These are phyloP conservation scores for Gambusia affinis DNA, from an alignment of 2,113 vertebrate genomes.

Conservation along the genomic window DNA sequence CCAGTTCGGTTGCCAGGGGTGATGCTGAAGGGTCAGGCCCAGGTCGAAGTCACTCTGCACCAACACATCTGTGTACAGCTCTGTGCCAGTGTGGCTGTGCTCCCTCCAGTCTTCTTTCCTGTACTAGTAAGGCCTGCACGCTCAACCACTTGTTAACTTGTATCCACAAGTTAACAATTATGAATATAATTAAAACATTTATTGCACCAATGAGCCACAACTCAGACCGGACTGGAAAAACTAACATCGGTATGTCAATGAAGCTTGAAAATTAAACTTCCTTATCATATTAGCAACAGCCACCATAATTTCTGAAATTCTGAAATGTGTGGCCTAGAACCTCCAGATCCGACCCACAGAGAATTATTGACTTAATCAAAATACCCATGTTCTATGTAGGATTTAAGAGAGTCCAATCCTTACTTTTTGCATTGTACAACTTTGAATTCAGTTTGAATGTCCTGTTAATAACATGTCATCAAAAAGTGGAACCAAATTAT, in stretches of 20 bases:
- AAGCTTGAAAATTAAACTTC: background rate
- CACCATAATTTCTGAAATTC: no score
- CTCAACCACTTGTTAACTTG: background rate
- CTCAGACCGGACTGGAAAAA: background rate
- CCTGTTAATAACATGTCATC: no score
- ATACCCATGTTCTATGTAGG: background rate
- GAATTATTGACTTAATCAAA: background rate
- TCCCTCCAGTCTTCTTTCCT: slow-evolving; percentile 81
- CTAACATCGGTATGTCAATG: background rate
- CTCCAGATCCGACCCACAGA: no score
- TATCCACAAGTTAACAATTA: background rate
- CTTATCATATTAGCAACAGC: background rate
- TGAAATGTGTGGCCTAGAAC: no score
- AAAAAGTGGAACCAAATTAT: no score
- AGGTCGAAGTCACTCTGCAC: slow-evolving; percentile 83
- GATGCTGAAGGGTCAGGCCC: slow-evolving; percentile 80
- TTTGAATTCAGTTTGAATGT: background rate
- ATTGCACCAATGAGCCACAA: background rate
- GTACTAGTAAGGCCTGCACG: slow-evolving; percentile 82
- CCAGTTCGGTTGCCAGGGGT: slow-evolving; percentile 84
- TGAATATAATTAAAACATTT: background rate
- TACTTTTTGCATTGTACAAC: background rate
- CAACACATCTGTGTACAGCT: slow-evolving; percentile 89
- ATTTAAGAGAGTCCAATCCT: background rate
- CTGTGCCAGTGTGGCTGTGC: slow-evolving; percentile 85